Percentiles rank a stretch among this genome's conserved stretches.
These are phyloP conservation scores for Orchesellides sinensis DNA, from an alignment of 2,888 invertebrate species.

Conservation along the genomic window DNA sequence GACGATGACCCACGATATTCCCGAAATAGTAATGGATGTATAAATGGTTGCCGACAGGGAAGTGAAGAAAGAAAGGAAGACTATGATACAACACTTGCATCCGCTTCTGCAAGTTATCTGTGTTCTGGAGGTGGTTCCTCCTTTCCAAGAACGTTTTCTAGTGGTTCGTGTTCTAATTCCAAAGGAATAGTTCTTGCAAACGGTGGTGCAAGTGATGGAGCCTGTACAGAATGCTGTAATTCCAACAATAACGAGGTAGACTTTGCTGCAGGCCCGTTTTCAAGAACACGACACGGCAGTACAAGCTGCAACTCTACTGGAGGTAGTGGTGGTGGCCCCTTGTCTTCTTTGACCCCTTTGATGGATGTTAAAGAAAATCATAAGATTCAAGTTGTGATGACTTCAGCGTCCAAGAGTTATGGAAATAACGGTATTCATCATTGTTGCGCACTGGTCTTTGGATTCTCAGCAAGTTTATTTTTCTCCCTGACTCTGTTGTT, in stretches of 20 bases:
- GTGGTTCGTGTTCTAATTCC: no score
- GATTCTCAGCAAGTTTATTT: conserved; percentile 64
- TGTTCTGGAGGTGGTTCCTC: background rate
- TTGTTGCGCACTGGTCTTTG: conserved; percentile 64
- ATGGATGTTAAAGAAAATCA: conserved; percentile 36
- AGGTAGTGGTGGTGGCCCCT: background rate
- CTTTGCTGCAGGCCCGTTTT: background rate
- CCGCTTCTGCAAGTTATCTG: background rate
- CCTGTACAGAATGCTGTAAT: background rate
- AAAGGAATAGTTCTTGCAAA: no score
- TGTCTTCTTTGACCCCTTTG: conserved; percentile 36
- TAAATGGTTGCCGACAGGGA: background rate
- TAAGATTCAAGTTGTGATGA: conserved; percentile 27
- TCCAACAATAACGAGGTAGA: background rate
- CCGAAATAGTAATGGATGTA: background rate
- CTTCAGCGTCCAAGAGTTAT: conserved; percentile 1
- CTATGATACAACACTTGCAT: background rate
- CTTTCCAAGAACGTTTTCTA: no score
- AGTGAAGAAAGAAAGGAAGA: background rate
- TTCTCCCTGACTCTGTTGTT: conserved; percentile 69
- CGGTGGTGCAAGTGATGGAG: background rate
- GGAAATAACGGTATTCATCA: conserved; percentile 24
- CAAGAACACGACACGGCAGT: conserved; percentile 17
- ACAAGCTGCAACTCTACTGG: background rate
- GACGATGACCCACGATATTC: background rate